Evolutionary conservation across 2,888 invertebrate genomes (phyloP).

Genomic region (Dione vanillae): DNA sequence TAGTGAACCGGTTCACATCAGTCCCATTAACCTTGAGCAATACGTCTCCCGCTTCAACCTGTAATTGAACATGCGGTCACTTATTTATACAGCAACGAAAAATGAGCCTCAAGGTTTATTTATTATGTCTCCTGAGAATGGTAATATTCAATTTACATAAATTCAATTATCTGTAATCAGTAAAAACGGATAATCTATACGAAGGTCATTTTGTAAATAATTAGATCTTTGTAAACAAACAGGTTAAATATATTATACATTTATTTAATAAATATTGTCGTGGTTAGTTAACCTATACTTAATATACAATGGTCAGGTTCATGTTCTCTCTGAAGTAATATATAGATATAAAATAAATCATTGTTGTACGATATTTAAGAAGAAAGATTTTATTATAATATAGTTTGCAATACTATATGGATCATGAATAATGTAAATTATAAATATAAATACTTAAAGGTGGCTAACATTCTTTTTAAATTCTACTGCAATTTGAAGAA

Average conservation of each 20-base stretch:
- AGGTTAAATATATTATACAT: not conserved
- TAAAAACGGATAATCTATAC: not conserved
- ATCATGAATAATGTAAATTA: too few relatives aligned
- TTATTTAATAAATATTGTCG: too few relatives aligned
- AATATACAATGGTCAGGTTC: too few relatives aligned
- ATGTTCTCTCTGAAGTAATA: too few relatives aligned
- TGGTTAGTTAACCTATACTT: too few relatives aligned
- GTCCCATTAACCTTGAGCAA: slow-evolving; percentile 97
- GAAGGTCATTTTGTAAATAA: not conserved
- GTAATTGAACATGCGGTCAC: slow-evolving; percentile 70
- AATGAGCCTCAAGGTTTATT: slow-evolving; percentile 10
- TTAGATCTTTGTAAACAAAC: not conserved
- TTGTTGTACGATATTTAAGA: too few relatives aligned
- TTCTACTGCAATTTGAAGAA: too few relatives aligned
- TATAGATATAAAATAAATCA: too few relatives aligned
- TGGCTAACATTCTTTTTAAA: too few relatives aligned
- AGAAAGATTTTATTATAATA: too few relatives aligned
- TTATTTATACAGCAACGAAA: slow-evolving; percentile 36
- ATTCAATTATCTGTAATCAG: not conserved
- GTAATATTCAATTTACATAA: slow-evolving; percentile 11
- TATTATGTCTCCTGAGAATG: slow-evolving; percentile 8
- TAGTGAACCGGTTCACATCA: slow-evolving; percentile 95
- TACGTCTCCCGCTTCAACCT: slow-evolving; percentile 97
- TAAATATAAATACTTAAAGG: too few relatives aligned
- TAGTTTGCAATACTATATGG: too few relatives aligned